Percentiles rank a stretch among this genome's conserved stretches.
Evolutionary conservation across 1,140 invertebrate genomes (phyloP).

Genomic region (Zaprionus tsacasi): DNA sequence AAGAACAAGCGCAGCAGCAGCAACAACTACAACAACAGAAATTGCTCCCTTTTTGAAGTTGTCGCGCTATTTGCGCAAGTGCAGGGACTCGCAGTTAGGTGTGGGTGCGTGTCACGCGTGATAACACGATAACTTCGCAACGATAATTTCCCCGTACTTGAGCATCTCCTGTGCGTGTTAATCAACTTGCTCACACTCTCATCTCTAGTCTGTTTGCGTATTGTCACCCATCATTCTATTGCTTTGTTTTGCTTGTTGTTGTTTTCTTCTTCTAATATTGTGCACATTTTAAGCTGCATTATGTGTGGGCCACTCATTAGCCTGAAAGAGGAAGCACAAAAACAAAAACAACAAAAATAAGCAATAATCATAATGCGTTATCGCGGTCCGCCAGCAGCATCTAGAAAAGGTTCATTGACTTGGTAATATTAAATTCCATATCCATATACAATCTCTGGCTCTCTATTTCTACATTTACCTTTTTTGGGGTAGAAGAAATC

Average conservation of each 20-base stretch:
- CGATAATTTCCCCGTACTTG: not conserved
- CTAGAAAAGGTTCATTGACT: conserved; percentile 44
- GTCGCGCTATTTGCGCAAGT: conserved; percentile 75
- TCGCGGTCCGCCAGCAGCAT: not conserved
- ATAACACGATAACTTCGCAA: conserved; percentile 16
- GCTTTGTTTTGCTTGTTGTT: conserved; percentile 15
- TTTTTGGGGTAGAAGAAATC: conserved; percentile 34
- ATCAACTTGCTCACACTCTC: conserved; percentile 5
- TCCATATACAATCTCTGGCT: conserved; percentile 22
- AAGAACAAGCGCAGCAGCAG: conserved; percentile 6
- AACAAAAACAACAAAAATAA: conserved; percentile 1
- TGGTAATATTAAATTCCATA: conserved; percentile 26
- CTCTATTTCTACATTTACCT: conserved; percentile 19
- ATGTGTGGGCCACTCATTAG: conserved; percentile 45
- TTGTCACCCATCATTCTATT: not conserved
- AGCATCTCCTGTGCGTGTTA: conserved; percentile 1
- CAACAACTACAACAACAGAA: conserved; percentile 42
- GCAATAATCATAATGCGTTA: conserved; percentile 32
- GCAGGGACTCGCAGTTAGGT: conserved; percentile 57
- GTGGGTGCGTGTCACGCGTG: conserved; percentile 30
- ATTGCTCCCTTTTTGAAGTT: conserved; percentile 74
- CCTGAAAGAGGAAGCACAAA: not conserved
- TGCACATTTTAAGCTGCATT: conserved; percentile 42
- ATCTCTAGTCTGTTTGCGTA: conserved; percentile 19
- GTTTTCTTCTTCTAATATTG: conserved; percentile 6